A percentile compares a stretch with the other conserved stretches of the same genome.
phyloP scores from a whole-genome alignment of 2,113 vertebrate species.

The Alligator sinensis region DNA sequence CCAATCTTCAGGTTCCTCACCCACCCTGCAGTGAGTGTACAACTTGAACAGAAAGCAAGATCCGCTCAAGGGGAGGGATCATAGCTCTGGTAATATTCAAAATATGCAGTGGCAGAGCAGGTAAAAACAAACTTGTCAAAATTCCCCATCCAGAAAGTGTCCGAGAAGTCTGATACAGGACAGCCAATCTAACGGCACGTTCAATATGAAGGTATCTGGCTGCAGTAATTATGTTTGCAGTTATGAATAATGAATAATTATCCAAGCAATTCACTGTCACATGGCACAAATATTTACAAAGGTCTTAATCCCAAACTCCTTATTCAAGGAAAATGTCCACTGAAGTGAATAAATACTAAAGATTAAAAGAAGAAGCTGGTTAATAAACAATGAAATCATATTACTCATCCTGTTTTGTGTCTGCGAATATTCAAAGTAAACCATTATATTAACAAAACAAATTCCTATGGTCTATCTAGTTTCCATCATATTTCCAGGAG shows the following conservation, averaged over 20 bases:
- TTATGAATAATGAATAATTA: slow-evolving; percentile 42
- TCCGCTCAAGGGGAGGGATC: neutral
- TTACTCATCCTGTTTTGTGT: slow-evolving; percentile 15
- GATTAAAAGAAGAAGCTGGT: neutral
- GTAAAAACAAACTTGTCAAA: slow-evolving; percentile 17
- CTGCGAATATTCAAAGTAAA: slow-evolving; percentile 33
- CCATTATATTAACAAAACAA: slow-evolving; percentile 11
- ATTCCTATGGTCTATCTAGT: neutral
- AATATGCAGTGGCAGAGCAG: neutral
- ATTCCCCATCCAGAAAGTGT: neutral
- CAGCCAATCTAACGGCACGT: neutral
- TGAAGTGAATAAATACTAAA: neutral
- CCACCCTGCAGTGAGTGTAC: neutral
- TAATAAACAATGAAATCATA: slow-evolving; percentile 23
- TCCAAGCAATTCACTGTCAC: slow-evolving; percentile 34
- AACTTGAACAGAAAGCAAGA: slow-evolving; percentile 40
- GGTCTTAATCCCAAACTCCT: neutral
- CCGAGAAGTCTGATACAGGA: neutral
- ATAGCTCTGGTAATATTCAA: slow-evolving; percentile 2
- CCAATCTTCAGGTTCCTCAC: neutral
- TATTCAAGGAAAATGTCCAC: slow-evolving; percentile 23
- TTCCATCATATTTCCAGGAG: neutral
- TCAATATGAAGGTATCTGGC: slow-evolving; percentile 27
- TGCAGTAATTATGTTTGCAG: neutral
- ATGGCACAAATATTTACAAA: slow-evolving; percentile 38